Evolutionary conservation across 1,140 invertebrate genomes (phyloP).

Genomic region (Akabosia matsudoensis): DNA sequence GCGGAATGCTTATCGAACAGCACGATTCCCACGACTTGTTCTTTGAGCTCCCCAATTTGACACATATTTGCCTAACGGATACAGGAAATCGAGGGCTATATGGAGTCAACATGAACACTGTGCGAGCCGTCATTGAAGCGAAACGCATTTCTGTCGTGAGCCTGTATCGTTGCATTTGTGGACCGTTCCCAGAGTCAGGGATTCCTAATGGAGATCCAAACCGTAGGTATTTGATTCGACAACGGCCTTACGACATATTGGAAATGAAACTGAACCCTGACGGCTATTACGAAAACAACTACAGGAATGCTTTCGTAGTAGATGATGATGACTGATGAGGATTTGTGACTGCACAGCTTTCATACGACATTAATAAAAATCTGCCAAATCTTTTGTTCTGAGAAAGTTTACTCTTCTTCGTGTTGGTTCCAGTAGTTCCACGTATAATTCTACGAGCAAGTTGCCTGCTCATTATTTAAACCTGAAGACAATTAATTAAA

Average conservation of each 20-base stretch:
- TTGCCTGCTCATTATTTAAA: no score
- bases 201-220: constrained; percentile 1
- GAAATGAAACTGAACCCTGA: background rate
- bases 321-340: background rate
- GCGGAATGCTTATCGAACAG: background rate
- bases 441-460: no score
- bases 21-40: background rate
- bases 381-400: background rate
- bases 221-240: background rate
- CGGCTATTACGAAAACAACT: constrained; percentile 4
- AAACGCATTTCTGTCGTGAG: background rate
- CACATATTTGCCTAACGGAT: background rate
- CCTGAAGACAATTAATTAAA: no score
- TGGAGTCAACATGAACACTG: background rate
- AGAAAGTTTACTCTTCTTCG: no score
- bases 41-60: background rate
- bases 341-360: background rate
- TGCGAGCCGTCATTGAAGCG: background rate
- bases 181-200: background rate
- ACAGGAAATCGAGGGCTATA: background rate
- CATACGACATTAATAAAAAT: background rate
- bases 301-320: background rate
- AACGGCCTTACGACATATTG: background rate
- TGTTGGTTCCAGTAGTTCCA: no score
- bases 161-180: background rate